Base-by-base conservation (phyloP, 2,113 vertebrate genomes). In the Corydoras maculifer region DNA sequence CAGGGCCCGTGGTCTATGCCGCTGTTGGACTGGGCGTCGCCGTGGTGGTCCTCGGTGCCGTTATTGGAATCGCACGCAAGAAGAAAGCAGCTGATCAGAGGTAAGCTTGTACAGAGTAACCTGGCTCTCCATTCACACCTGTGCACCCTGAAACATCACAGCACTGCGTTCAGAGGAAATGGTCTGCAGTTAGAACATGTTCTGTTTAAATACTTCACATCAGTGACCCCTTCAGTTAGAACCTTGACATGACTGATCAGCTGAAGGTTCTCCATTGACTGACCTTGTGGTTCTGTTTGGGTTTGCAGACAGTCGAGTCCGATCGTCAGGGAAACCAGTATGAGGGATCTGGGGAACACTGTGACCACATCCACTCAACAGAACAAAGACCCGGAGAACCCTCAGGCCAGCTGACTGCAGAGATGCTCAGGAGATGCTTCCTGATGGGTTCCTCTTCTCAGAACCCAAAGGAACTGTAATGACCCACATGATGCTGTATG, bases 1-100 rank as follows among this genome's bases (percentile, higher is more conserved):
- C 68, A 0, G 82, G 85, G 25, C 87, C 88, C 0, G 3, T 87
- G 0, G 11, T 86, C 12, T 88, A 94, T 0, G 82, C 88, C 0
- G 80, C 78, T 0, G 70, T 35, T 9, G 86, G 78, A 2, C 55
- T 90, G 2, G 76, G 68, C 59, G 83, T 79, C 11, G 60, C 85
- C 0, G 79, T 87, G 9, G 81, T 89, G 6, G 62, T 86, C 78
- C 0, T 91, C 3, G 77, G 73, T 0, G 57, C 64, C 2, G 43
- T 31, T 0, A 8, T 78, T 1, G 77, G 69, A 8, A 31, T 78
- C 9, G 43, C 72, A 14, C 73, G 65, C 65, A 86, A 76, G 85
- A 84, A 76, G 81, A 86, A 83, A 68, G 75, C 80, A 30, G 11
- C 78, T 43, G 76, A 82, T 62, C 84, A 14, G 30, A 87, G 91